Percentiles rank a stretch among this genome's conserved stretches.
Conservation (phyloP, 2,888 invertebrate genomes). For the Acanthacorydalis orientalis region DNA sequence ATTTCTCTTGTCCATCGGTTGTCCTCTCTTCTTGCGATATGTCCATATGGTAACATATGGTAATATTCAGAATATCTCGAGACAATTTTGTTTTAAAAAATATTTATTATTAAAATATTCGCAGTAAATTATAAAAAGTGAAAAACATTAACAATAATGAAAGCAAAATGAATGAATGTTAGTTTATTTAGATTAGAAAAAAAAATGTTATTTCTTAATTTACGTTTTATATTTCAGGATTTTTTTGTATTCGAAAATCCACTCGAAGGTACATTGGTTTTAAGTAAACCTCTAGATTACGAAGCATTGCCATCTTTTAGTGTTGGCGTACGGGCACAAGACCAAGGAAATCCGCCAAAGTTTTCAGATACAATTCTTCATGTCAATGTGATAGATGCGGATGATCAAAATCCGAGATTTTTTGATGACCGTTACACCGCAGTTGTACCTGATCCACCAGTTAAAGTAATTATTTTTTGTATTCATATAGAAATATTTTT, state of each 20-base stretch:
- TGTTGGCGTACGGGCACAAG: slow-evolving; percentile 55
- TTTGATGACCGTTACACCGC: slow-evolving; percentile 49
- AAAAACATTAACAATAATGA: too few relatives aligned
- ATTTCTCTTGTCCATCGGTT: too few relatives aligned
- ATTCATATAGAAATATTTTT: neutral
- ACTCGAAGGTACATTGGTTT: slow-evolving; percentile 64
- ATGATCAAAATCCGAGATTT: slow-evolving; percentile 82
- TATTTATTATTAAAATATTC: too few relatives aligned
- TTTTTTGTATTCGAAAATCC: slow-evolving; percentile 73
- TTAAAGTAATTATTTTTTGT: slow-evolving; percentile 23
- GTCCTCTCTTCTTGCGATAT: too few relatives aligned
- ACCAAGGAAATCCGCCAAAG: slow-evolving; percentile 67
- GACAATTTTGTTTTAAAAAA: too few relatives aligned
- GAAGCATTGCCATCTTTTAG: slow-evolving; percentile 65
- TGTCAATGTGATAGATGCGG: slow-evolving; percentile 72
- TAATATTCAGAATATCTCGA: too few relatives aligned
- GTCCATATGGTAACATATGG: too few relatives aligned
- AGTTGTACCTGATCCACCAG: slow-evolving; percentile 42
- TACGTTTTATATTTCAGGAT: slow-evolving; percentile 32
- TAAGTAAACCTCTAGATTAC: slow-evolving; percentile 67
- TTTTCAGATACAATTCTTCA: slow-evolving; percentile 56
- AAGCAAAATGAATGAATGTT: too few relatives aligned
- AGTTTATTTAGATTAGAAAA: too few relatives aligned
- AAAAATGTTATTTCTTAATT: neutral
- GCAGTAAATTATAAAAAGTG: too few relatives aligned